Evolutionary conservation across 1,140 invertebrate species (phyloP), one percentile per base, ranked within the genome.

Genomic region (Ladona fulva): DNA sequence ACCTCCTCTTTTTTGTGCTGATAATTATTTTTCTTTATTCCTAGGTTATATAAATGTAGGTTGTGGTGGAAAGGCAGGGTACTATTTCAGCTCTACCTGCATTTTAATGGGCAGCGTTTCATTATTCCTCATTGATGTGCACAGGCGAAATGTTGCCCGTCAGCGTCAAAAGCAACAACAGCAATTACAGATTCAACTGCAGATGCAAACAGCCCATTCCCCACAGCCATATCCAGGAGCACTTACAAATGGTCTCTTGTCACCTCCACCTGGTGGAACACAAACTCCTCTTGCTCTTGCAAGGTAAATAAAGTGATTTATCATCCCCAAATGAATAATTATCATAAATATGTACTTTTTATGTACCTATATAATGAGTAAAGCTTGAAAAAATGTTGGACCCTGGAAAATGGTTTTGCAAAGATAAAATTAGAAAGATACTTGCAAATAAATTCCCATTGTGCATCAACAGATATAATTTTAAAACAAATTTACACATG

Each of bases 51-150:
- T 94, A 81, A 94, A 93, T 83, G 88, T 90, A 12, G 89, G 89
- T 11, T 92, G 88, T 80, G 92, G 92, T 24, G 89, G 90, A 78
- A 91, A 93, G 81, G 89, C 90, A 11, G 93, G 93, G 8, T 95
- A 94, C 84, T 94, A 94, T 84, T 92, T 94, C 84, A 93, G 92
- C 82, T 92, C 92, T 5, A 90, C 90, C 0, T 93, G 92, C 82
- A 91, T 92, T 14, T 85, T 94, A 29, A 87, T 93, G 59, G 93
- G 93, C 16, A 92, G 91, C 78, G 86, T 93, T 77, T 89, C 91
- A 0, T 87, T 95, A 59, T 94, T 94, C 84, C 90, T 94, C 80
- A 93, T 94, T 77, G 92, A 94, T 82, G 85, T 94, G 25, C 92
- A 95, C 82, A 87, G 90, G 77, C 86, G 92, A 77, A 91, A 89